A percentile compares a stretch with the other conserved stretches of the same genome.
phyloP scores from a whole-genome alignment of 2,113 vertebrate genomes.

The Rhadina sibilatrix region DNA sequence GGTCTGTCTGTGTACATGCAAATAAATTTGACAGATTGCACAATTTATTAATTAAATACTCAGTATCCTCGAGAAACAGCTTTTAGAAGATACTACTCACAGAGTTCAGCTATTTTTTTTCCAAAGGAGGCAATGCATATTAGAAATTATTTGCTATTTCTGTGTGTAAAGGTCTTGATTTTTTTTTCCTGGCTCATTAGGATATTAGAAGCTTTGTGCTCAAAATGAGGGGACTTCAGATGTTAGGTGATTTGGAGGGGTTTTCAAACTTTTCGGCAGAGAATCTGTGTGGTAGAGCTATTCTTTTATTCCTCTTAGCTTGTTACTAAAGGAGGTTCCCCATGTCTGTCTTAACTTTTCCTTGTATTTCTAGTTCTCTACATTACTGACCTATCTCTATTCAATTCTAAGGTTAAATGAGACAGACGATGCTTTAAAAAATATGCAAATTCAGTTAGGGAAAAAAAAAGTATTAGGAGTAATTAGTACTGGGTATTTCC shows the following conservation, averaged over 20 bases:
- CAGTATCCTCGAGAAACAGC: neutral
- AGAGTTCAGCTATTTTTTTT: neutral
- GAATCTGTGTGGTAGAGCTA: neutral
- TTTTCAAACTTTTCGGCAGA: neutral
- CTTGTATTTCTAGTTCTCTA: neutral
- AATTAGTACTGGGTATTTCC: neutral
- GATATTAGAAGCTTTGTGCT: neutral
- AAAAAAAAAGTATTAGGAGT: neutral
- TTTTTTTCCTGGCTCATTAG: neutral
- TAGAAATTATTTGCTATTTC: neutral
- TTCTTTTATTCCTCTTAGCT: neutral
- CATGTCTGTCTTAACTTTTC: neutral
- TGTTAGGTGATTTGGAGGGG: neutral
- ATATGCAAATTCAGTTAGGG: neutral
- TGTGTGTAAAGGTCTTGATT: neutral
- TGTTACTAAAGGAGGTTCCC: neutral
- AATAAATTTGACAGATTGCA: conserved; percentile 6
- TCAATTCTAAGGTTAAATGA: neutral
- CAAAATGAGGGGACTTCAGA: neutral
- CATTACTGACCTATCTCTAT: neutral
- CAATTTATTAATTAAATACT: neutral
- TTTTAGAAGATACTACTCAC: neutral
- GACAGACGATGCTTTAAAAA: neutral
- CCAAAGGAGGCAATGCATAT: neutral
- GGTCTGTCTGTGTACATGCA: neutral